Evolutionary conservation across 2,888 invertebrate genomes (phyloP).

Genomic region (Conistra vaccinii): DNA sequence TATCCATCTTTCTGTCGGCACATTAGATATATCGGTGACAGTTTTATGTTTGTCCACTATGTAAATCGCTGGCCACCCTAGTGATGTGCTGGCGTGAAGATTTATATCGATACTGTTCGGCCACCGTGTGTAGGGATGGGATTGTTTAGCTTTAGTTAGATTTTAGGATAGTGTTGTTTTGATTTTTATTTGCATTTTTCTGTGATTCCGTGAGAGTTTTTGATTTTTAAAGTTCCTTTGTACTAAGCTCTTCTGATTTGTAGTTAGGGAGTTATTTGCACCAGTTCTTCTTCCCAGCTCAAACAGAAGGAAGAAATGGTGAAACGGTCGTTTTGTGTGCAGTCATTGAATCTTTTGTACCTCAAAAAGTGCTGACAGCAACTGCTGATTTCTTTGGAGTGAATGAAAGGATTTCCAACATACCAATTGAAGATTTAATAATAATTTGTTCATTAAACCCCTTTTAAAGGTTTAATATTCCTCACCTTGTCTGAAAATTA

Average conservation of each 20-base stretch:
- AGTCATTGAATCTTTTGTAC: no score
- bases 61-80: slow-evolving; percentile 72
- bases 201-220: background rate
- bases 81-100: slow-evolving; percentile 64
- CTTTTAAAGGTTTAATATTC: background rate
- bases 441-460: no score
- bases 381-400: background rate
- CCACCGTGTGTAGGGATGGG: slow-evolving; percentile 67
- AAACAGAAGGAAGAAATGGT: background rate
- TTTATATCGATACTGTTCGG: slow-evolving; percentile 75
- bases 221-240: background rate
- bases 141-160: slow-evolving; percentile 55
- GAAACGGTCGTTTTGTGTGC: background rate
- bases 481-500: background rate
- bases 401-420: no score
- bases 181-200: background rate
- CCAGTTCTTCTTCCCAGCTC: background rate
- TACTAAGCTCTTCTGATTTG: background rate
- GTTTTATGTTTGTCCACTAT: slow-evolving; percentile 76
- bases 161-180: slow-evolving; percentile 37
- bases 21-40: slow-evolving; percentile 81
- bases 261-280: background rate
- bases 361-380: background rate
- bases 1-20: slow-evolving; percentile 73
- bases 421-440: no score